Base-by-base conservation (phyloP, 2,888 invertebrate genomes). In the Ctena decussata region DNA sequence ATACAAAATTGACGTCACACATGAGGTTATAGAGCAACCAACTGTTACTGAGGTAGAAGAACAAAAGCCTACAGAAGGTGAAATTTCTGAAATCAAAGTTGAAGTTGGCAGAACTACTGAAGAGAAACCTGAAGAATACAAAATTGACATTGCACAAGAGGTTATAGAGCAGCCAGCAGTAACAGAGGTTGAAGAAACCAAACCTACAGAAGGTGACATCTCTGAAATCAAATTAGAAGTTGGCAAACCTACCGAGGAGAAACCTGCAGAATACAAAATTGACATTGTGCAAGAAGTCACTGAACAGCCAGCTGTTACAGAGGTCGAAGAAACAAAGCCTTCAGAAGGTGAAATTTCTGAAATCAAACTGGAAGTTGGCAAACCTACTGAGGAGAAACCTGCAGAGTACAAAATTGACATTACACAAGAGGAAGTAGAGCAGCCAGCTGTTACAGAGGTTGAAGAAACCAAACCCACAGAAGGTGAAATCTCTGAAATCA, bases 241-340 rank as follows among this genome's bases (percentile, higher is more conserved):
- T 3, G 82, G 41, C 37, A 57, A 82, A 65, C 57, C 77, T 30
- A 78, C 80, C 39, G 57, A 80, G 46, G 79, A 85, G 53, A 69
- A 81, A 77, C 65, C 81, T 37, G 83, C 85, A 82, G 76, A 76
- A 49, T 85, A 88, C 53, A 84, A 69, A 75, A 85, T 86, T 70
- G 73, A 75, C 44, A 85, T 87, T 39, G 60, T 83, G 21, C 32
- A 79, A 12, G 35, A 69, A 35, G 69, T 6, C 6, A 30, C 49
- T 44, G 87, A 87, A 46, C 81, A 87, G 41, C 88, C 89, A 27
- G 87, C 90, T 44, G 76, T 91, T 11, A 79, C 83, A 65, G 89
- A 90, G 11, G 87, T 92, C 5, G 60, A 78, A 18, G 91, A 91
- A 77, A 60, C 35, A 46, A 57, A 46, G 37, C 65, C 53, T 24